phyloP scores from a whole-genome alignment of 2,888 invertebrate species.

The Macropis europaea region DNA sequence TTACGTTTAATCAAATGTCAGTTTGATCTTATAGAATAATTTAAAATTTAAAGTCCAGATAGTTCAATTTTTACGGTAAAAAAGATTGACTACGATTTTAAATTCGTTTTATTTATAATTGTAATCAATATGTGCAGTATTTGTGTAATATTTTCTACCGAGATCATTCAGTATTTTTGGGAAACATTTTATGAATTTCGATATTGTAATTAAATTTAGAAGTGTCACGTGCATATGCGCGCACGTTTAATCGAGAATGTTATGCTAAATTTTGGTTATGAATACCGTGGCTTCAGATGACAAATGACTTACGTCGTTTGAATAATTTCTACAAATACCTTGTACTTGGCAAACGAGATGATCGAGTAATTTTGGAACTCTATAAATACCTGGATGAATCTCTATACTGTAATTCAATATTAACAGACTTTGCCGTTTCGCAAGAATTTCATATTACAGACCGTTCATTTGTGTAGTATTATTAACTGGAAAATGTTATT shows the following conservation, averaged over 20 bases:
- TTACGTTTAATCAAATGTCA: too few relatives aligned
- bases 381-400: slow-evolving; percentile 24
- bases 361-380: slow-evolving; percentile 24
- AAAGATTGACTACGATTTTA: too few relatives aligned
- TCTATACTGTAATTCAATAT: slow-evolving; percentile 4
- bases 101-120: too few relatives aligned
- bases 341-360: slow-evolving; percentile 26
- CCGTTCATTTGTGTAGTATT: too few relatives aligned
- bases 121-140: too few relatives aligned
- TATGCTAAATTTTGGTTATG: not conserved
- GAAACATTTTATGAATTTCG: not conserved
- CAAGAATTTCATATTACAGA: not conserved
- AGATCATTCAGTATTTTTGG: too few relatives aligned
- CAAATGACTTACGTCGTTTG: slow-evolving; percentile 7
- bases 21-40: too few relatives aligned
- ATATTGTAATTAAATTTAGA: not conserved
- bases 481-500: too few relatives aligned
- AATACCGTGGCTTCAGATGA: slow-evolving; percentile 12
- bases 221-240: not conserved
- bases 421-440: not conserved
- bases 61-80: too few relatives aligned
- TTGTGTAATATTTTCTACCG: too few relatives aligned
- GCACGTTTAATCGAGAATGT: slow-evolving; percentile 2
- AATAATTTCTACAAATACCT: slow-evolving; percentile 29
- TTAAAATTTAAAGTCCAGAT: too few relatives aligned